Evolutionary conservation across 1,140 invertebrate species (phyloP).

Genomic region (Drosophila baimaii): DNA sequence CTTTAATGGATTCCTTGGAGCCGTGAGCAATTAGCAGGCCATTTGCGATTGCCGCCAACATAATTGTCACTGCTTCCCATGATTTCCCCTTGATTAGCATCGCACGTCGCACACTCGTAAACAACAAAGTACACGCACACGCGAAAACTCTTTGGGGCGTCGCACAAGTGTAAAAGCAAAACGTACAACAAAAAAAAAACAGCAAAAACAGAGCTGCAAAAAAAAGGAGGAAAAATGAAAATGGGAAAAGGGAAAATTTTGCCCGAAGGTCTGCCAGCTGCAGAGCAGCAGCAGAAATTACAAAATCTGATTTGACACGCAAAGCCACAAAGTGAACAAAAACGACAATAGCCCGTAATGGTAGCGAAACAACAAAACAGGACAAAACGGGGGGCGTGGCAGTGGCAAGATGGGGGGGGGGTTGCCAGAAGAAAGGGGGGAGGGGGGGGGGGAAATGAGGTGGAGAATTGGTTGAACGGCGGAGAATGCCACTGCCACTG

Average conservation of each 20-base stretch:
- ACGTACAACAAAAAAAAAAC: not conserved
- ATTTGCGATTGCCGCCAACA: slow-evolving; percentile 56
- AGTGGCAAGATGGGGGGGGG: not conserved
- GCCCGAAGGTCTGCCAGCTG: slow-evolving; percentile 21
- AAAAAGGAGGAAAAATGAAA: not conserved
- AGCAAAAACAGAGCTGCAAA: too few relatives aligned
- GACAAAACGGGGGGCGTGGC: slow-evolving; percentile 36
- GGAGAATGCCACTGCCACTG: not conserved
- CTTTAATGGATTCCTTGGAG: slow-evolving; percentile 21
- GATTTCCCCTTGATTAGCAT: slow-evolving; percentile 54
- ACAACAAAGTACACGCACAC: slow-evolving; percentile 28
- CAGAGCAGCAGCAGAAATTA: slow-evolving; percentile 47
- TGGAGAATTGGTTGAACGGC: slow-evolving; percentile 2
- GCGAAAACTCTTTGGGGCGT: slow-evolving; percentile 12
- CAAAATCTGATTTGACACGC: slow-evolving; percentile 78
- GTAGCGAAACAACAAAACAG: slow-evolving; percentile 14
- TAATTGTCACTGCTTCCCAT: slow-evolving; percentile 35
- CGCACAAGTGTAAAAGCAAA: slow-evolving; percentile 6
- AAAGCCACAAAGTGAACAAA: slow-evolving; percentile 52
- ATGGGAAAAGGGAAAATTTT: slow-evolving; percentile 22
- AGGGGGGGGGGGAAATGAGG: not conserved
- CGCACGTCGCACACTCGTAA: slow-evolving; percentile 28
- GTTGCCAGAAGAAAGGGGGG: not conserved
- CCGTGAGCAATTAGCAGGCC: slow-evolving; percentile 62
- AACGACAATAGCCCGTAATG: slow-evolving; percentile 38